These are phyloP conservation scores for Sinosuthora webbiana DNA, from an alignment of 2,113 vertebrate species.

Conservation along the genomic window DNA sequence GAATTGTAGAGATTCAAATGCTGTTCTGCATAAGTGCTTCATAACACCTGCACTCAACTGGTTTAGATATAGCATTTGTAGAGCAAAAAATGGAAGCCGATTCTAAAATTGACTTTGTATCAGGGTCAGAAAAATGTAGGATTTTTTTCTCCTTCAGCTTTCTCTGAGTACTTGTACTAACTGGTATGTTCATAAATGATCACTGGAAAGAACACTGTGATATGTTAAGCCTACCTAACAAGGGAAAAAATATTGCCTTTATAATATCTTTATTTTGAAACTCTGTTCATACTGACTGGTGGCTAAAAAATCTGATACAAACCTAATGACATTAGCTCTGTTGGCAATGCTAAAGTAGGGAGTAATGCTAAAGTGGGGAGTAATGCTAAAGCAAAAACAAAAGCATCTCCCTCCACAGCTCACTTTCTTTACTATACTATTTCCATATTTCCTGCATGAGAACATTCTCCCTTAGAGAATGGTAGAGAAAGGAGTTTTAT, in stretches of 20 bases:
- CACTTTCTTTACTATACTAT: background rate
- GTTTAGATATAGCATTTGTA: background rate
- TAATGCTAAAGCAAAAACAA: background rate
- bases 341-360: background rate
- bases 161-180: background rate
- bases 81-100: background rate
- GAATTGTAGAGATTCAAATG: background rate
- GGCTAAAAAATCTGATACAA: background rate
- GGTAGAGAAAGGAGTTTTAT: background rate
- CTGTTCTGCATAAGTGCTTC: background rate
- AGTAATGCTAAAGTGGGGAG: background rate
- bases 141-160: background rate
- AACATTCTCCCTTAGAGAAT: background rate
- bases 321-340: background rate
- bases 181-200: background rate
- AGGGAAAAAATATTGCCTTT: background rate
- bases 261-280: background rate
- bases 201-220: background rate
- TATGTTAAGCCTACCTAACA: background rate
- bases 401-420: background rate
- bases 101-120: background rate
- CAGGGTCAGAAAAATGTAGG: background rate
- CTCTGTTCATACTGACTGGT: background rate
- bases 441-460: slow-evolving; percentile 1
- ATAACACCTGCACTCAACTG: background rate